phyloP scores from a whole-genome alignment of 2,797 vertebrate species.

The Apogon talboti region DNA sequence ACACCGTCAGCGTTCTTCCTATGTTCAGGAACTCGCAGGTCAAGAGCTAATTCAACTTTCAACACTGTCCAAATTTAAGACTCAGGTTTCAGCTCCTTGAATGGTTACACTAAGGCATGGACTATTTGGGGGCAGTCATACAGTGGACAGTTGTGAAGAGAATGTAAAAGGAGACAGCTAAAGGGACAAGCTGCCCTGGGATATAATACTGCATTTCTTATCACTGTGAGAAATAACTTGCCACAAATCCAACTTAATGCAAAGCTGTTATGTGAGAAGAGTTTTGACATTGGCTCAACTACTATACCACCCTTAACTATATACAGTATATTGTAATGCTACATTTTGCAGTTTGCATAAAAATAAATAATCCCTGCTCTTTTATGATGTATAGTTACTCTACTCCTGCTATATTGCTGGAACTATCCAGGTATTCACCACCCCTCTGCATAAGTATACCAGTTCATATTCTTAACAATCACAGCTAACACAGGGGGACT shows the following conservation, averaged over 20 bases:
- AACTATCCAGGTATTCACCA: too few relatives aligned
- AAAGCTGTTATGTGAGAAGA: slow-evolving; percentile 1
- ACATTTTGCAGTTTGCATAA: too few relatives aligned
- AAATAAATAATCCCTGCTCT: too few relatives aligned
- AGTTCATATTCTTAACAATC: slow-evolving; percentile 17
- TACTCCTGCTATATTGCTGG: too few relatives aligned
- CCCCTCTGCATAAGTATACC: too few relatives aligned
- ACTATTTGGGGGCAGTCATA: slow-evolving; percentile 49
- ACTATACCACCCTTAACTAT: too few relatives aligned
- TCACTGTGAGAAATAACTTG: slow-evolving; percentile 12
- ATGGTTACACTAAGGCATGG: slow-evolving; percentile 36
- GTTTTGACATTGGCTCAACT: background rate
- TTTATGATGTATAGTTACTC: too few relatives aligned
- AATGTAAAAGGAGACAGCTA: slow-evolving; percentile 29
- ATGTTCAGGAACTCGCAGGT: slow-evolving; percentile 7
- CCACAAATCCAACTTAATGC: slow-evolving; percentile 5
- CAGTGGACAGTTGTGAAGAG: slow-evolving; percentile 31
- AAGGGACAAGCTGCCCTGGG: background rate
- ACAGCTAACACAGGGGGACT: slow-evolving; percentile 19
- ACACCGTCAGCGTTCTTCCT: slow-evolving; percentile 3
- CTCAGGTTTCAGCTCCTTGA: slow-evolving; percentile 68
- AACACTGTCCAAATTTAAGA: slow-evolving; percentile 38
- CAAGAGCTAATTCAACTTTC: slow-evolving; percentile 36
- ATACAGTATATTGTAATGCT: too few relatives aligned
- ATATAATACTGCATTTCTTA: background rate